Percentiles rank a stretch among this genome's conserved stretches.
Conservation (phyloP, 2,113 vertebrate genomes). For the Dromas ardeola region DNA sequence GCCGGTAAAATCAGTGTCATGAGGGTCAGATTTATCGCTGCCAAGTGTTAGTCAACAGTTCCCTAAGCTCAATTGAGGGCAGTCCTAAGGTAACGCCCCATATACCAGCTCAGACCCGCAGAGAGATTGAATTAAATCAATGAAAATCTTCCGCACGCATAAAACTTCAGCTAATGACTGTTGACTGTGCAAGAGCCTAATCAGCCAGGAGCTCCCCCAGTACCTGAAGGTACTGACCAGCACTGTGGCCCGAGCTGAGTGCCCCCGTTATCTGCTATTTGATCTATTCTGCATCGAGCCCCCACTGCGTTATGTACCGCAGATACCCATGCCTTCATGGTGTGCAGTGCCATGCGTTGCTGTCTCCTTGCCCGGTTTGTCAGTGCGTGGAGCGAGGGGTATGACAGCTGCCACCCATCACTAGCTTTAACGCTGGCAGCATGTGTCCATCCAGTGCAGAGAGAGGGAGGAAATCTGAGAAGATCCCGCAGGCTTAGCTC, state of each 20-base stretch:
- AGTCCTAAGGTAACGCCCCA: rapidly evolving
- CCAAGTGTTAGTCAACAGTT: neutral
- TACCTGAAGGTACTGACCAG: neutral
- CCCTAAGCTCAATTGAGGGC: neutral
- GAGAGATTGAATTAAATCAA: neutral
- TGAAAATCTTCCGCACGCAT: neutral
- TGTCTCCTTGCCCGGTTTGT: neutral
- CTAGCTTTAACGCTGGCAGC: neutral
- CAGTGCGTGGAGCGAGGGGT: rapidly evolving
- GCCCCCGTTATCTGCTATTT: rapidly evolving
- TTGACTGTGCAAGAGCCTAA: neutral
- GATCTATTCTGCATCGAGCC: neutral
- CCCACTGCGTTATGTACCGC: rapidly evolving
- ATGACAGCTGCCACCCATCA: neutral
- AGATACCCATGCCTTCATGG: neutral
- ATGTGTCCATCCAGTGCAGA: neutral
- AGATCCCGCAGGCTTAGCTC: neutral
- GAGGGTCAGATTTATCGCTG: neutral
- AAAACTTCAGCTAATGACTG: neutral
- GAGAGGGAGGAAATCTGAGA: neutral
- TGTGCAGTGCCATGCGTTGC: no score
- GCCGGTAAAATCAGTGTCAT: neutral
- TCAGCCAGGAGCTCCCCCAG: neutral
- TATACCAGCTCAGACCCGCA: neutral
- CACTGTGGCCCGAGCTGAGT: neutral